Evolutionary conservation across 2,113 vertebrate species (phyloP).

Genomic region (Anolis carolinensis): DNA sequence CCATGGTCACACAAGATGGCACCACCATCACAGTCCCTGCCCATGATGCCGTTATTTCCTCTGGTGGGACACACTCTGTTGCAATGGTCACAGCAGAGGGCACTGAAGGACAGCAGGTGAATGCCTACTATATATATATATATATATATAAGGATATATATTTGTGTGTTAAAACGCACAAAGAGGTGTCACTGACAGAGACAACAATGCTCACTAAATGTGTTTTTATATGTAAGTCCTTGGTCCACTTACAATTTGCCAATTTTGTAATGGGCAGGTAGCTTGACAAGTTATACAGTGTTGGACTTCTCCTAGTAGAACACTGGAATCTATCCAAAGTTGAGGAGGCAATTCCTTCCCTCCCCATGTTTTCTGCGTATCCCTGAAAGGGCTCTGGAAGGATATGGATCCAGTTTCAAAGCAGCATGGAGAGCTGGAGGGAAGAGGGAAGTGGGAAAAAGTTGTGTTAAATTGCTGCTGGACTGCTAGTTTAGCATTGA

Average conservation of each 20-base stretch:
- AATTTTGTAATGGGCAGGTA: background rate
- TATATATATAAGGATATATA: fast-evolving
- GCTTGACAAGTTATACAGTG: background rate
- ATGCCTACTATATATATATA: background rate
- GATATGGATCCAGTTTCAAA: background rate
- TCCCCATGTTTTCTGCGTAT: too few relatives aligned
- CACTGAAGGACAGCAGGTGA: conserved; percentile 91
- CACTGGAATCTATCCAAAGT: background rate
- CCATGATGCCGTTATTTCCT: conserved; percentile 89
- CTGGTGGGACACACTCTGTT: conserved; percentile 88
- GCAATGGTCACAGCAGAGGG: conserved; percentile 95
- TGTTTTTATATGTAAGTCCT: background rate
- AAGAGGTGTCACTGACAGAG: background rate
- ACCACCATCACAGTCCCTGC: conserved; percentile 97
- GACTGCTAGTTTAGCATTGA: background rate
- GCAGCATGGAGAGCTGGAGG: background rate
- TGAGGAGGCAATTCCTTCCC: background rate
- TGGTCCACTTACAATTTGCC: background rate
- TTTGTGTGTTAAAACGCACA: fast-evolving
- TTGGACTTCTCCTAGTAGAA: background rate
- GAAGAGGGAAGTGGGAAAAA: background rate
- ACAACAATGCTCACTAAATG: background rate
- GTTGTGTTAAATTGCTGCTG: background rate
- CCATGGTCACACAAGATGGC: conserved; percentile 98
- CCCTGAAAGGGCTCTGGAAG: background rate